Evolutionary conservation across 2,888 invertebrate genomes (phyloP), one percentile per base, ranked within the genome.

Genomic region (Yponomeuta malinellus): DNA sequence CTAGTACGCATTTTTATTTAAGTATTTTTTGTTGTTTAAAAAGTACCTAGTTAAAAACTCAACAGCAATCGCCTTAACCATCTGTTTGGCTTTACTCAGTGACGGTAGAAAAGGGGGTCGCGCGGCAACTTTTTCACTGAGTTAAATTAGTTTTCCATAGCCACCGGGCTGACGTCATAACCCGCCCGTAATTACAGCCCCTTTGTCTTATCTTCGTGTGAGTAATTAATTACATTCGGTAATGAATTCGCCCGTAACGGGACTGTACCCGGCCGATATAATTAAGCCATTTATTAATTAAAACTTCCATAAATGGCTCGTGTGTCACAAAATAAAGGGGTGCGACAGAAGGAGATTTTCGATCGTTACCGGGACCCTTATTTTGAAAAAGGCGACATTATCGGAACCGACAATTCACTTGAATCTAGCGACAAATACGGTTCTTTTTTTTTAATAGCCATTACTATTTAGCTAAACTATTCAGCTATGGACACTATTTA

Each of bases 191-290:
- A 82, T 82, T 79, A 80, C 76, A 74, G 75, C 76, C 79, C 82
- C 80, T 81, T 80, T 82, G 81, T 81, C 80, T 82, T 81, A 81
- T 81, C 83, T 81, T 82, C 82, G 79, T 84, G 81, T 80, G 78
- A 83, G 82, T 84, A 83, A 88, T 89, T 87, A 87, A 89, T 88
- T 86, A 86, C 77, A 76, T 83, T 84, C 77, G 76, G 76, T 83
- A 85, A 89, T 87, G 86, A 86, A 87, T 87, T 86, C 77, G 79
- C 81, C 82, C 79, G 76, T 82, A 82, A 85, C 81, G 77, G 75
- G 74, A 75, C 76, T 77, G 79, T 81, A 82, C 80, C 77, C 74
- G 77, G 77, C 78, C 77, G 75, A 77, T 78, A 81, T 82, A 81
- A 83, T 83, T 81, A 81, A 81, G 77, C 77, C 79, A 81, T 83